Evolutionary conservation across 2,888 invertebrate genomes (phyloP).

Genomic region (Coecobrya sp.): DNA sequence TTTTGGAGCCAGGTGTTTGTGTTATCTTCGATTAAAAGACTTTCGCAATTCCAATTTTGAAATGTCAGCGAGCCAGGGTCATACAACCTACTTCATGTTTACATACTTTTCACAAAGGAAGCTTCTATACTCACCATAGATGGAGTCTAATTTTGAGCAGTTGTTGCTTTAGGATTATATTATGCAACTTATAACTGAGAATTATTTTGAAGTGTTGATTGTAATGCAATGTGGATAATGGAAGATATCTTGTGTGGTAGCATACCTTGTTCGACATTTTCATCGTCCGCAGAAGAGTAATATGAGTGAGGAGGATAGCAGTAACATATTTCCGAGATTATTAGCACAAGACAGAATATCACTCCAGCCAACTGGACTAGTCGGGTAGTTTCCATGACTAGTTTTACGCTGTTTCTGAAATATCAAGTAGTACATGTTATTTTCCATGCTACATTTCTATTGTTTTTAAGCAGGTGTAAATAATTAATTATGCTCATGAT

Average conservation of each 20-base stretch:
- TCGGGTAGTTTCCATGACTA: constrained; percentile 29
- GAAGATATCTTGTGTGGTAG: neutral
- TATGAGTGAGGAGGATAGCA: constrained; percentile 33
- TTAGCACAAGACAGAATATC: constrained; percentile 18
- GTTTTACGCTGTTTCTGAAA: neutral
- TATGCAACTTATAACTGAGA: no score
- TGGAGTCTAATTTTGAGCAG: neutral
- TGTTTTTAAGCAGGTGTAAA: no score
- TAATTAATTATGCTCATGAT: neutral
- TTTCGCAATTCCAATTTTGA: neutral
- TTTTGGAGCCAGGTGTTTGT: neutral
- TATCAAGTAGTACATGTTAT: neutral
- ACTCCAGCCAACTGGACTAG: constrained; percentile 3
- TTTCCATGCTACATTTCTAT: neutral
- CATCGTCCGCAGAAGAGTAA: neutral
- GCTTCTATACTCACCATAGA: neutral
- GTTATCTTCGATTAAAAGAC: neutral
- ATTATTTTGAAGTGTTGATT: neutral
- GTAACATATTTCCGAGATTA: constrained; percentile 23
- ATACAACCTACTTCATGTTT: neutral
- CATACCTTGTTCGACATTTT: constrained; percentile 15
- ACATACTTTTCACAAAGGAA: neutral
- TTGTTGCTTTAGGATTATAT: neutral
- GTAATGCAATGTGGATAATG: neutral
- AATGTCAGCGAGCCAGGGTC: neutral